Conservation (phyloP, 1,140 invertebrate species). For the Cherax destructor region DNA sequence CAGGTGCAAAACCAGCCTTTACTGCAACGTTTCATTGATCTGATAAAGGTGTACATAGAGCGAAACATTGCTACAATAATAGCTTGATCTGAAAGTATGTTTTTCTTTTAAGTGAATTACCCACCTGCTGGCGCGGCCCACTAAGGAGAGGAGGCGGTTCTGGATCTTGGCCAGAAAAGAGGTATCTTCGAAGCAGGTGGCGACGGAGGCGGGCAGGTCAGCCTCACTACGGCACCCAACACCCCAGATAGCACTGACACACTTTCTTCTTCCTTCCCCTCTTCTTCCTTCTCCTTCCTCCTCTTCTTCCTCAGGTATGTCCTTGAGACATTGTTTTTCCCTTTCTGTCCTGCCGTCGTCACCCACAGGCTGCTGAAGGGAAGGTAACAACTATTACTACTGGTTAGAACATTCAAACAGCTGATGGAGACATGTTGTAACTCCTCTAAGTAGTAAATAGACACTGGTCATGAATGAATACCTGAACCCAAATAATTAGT, state of each 20-base stretch:
- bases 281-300: not conserved
- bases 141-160: constrained; percentile 21
- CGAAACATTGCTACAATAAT: too few relatives aligned
- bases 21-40: too few relatives aligned
- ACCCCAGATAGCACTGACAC: constrained; percentile 2
- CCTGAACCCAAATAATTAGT: too few relatives aligned
- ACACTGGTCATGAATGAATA: too few relatives aligned
- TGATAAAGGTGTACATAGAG: too few relatives aligned
- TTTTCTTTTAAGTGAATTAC: not conserved
- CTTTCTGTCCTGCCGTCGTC: not conserved
- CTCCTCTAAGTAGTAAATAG: not conserved
- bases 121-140: constrained; percentile 45
- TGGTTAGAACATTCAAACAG: not conserved
- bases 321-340: not conserved
- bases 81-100: too few relatives aligned
- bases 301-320: not conserved
- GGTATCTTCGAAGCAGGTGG: constrained; percentile 40
- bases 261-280: not conserved
- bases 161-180: constrained; percentile 39
- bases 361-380: not conserved
- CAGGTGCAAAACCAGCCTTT: too few relatives aligned
- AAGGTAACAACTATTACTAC: too few relatives aligned
- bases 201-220: constrained; percentile 34
- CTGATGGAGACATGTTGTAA: not conserved
- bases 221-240: constrained; percentile 19